Evolutionary conservation across 1,140 invertebrate species (phyloP).

Genomic region (Reticulitermes speratus): DNA sequence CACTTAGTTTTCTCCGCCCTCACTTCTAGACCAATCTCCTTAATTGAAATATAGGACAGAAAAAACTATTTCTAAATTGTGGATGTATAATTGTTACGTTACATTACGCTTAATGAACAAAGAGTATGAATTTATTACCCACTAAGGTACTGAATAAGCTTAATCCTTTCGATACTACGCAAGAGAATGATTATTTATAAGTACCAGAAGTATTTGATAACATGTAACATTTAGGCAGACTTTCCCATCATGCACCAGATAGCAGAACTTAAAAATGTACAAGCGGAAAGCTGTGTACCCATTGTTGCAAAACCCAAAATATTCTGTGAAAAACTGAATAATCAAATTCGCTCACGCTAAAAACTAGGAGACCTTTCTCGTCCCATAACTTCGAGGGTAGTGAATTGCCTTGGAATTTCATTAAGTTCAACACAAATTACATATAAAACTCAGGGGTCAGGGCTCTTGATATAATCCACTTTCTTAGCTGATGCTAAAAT

Average conservation of each 20-base stretch:
- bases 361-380: not conserved
- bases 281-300: not conserved
- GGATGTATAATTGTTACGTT: too few species aligned
- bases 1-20: too few species aligned
- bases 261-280: not conserved
- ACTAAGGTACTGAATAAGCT: too few species aligned
- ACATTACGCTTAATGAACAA: too few species aligned
- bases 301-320: not conserved
- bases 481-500: not conserved
- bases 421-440: conserved; percentile 2
- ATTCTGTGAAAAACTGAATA: not conserved
- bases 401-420: not conserved
- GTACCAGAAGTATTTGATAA: too few species aligned
- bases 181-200: too few species aligned
- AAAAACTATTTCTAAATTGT: too few species aligned
- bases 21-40: too few species aligned
- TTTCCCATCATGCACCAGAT: not conserved
- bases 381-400: not conserved
- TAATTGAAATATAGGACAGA: too few species aligned
- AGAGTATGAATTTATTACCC: too few species aligned
- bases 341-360: not conserved
- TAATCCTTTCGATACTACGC: too few species aligned
- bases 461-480: not conserved
- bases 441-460: not conserved
- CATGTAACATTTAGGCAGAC: too few species aligned